phyloP scores from a whole-genome alignment of 1,140 invertebrate genomes.

The Eupeodes corollae region DNA sequence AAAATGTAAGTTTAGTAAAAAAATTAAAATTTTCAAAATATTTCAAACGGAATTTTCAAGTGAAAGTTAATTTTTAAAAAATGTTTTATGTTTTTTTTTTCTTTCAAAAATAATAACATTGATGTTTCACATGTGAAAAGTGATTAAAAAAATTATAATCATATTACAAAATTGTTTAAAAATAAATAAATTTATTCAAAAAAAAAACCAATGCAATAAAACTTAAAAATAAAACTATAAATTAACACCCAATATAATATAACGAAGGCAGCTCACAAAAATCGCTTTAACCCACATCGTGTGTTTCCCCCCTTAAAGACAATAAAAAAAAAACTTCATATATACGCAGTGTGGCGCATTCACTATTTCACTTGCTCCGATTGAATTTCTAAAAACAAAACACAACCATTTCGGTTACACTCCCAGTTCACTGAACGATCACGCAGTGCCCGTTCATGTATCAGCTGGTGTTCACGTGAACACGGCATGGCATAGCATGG shows the following conservation, averaged over 20 bases:
- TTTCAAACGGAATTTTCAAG: neutral
- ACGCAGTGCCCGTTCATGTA: constrained; percentile 28
- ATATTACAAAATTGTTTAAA: too few relatives aligned
- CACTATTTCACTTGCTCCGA: constrained; percentile 15
- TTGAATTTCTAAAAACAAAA: constrained; percentile 37
- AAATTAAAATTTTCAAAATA: neutral
- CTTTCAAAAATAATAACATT: too few relatives aligned
- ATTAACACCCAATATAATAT: too few relatives aligned
- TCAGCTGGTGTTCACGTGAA: constrained; percentile 38
- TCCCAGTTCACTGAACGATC: constrained; percentile 18
- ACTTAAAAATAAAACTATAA: neutral
- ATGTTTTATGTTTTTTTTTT: too few relatives aligned
- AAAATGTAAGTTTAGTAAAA: constrained; percentile 41
- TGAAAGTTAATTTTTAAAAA: neutral
- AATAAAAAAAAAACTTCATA: constrained; percentile 4
- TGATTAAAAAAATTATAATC: too few relatives aligned
- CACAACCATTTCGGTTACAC: constrained; percentile 23
- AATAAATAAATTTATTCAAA: neutral
- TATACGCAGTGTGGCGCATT: constrained; percentile 16
- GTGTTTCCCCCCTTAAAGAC: neutral
- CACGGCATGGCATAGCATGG: constrained; percentile 25
- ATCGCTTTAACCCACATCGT: too few relatives aligned
- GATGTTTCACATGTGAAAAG: too few relatives aligned
- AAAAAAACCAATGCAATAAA: neutral
- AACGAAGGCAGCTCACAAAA: neutral